Conservation (phyloP, 2,113 vertebrate genomes). For the Prunella fulvescens region DNA sequence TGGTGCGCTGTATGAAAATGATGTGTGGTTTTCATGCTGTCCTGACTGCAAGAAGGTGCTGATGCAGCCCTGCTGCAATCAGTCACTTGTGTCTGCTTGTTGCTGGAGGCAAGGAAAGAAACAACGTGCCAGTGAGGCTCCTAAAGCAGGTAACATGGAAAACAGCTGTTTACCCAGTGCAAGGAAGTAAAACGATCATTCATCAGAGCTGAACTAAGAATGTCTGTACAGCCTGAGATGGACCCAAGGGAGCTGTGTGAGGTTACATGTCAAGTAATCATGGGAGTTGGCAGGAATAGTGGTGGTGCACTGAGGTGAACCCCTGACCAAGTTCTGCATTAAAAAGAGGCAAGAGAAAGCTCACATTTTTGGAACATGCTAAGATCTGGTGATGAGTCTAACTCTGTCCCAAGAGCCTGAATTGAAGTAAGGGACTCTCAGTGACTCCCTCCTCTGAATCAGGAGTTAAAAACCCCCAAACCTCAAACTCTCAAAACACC, state of each 20-base stretch:
- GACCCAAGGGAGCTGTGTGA: background rate
- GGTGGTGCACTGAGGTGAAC: background rate
- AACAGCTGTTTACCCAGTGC: background rate
- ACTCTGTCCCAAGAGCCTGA: background rate
- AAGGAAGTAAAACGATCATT: background rate
- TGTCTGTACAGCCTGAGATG: background rate
- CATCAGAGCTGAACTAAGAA: background rate
- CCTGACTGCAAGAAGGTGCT: background rate
- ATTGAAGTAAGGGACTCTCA: background rate
- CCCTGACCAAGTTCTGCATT: background rate
- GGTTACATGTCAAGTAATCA: background rate
- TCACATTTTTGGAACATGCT: background rate
- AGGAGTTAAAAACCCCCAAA: background rate
- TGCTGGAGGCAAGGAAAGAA: background rate
- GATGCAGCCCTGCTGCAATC: background rate
- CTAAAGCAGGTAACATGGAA: background rate
- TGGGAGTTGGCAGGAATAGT: background rate
- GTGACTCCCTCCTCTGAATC: background rate
- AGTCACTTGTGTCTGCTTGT: background rate
- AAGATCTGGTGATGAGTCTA: background rate
- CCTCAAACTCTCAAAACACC: background rate
- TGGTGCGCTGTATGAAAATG: background rate
- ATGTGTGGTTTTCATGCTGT: accelerated
- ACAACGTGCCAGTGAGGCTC: background rate
- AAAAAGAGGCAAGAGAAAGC: background rate